These are phyloP conservation scores for Aricia artaxerxes DNA, from an alignment of 2,888 invertebrate genomes.

Conservation along the genomic window DNA sequence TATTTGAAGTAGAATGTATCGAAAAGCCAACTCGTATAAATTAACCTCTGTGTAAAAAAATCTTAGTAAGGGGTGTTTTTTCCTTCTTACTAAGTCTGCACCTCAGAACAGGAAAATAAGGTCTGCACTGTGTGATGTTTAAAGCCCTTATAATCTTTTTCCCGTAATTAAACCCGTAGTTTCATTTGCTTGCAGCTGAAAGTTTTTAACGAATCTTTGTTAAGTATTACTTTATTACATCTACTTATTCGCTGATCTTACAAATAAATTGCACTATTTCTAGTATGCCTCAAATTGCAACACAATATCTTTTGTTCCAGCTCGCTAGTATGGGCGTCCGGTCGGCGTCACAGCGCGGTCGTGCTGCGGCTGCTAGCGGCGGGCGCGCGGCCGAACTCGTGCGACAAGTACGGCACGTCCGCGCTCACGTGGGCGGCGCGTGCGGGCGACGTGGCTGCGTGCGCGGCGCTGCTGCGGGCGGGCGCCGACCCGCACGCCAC, in stretches of 20 bases:
- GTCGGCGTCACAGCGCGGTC: constrained; percentile 93
- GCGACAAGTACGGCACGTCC: constrained; percentile 98
- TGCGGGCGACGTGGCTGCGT: constrained; percentile 92
- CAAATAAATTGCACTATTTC: no score
- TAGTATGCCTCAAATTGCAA: neutral
- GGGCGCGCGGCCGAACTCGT: constrained; percentile 96
- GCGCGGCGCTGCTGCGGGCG: constrained; percentile 88
- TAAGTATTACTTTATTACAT: neutral
- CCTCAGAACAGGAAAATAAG: no score
- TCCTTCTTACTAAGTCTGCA: no score
- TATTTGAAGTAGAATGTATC: no score
- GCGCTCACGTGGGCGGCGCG: constrained; percentile 98
- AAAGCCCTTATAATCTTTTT: no score
- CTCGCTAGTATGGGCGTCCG: constrained; percentile 97
- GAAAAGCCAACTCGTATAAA: no score
- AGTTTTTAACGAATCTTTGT: neutral
- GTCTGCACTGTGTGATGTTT: no score
- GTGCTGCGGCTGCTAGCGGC: constrained; percentile 90
- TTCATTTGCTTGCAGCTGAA: neutral
- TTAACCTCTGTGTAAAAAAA: neutral
- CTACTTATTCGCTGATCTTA: neutral
- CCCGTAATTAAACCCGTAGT: neutral
- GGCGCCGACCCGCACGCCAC: constrained; percentile 94
- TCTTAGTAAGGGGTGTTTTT: neutral
- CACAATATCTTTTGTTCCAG: constrained; percentile 52